Base-by-base conservation (phyloP, 2,888 invertebrate genomes). In the Taphrorychus bicolor region DNA sequence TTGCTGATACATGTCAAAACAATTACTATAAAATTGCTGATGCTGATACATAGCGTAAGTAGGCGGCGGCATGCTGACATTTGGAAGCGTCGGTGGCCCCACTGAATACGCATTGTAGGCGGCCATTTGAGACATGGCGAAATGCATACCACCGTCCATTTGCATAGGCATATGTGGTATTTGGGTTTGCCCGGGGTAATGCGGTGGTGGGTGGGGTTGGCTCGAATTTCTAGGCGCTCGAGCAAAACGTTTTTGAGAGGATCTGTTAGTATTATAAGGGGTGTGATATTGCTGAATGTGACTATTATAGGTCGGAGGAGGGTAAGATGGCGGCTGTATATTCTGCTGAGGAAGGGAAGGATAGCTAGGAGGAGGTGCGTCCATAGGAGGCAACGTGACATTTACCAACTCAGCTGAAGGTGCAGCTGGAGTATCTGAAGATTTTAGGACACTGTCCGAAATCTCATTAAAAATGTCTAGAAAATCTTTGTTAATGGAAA, bases 1-100 rank as follows among this genome's bases (percentile, higher is more conserved):
- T 41, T 59, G 73, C 21, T 53, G 70, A 72, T 76, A 80, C 74
- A 80, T 77, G 59, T 78, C 78, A 22, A 76, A 74, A 71, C 78
- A 82, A 77, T 74, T 74, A 41, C 76, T 76, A 70, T 74, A 75
- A 70, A 74, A 75, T 64, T 74, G 79, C 52, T 62, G 57, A n/a
- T n/a, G n/a, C 60, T 65, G 60, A 65, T 72, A 74, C 61, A 77
- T 71, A 3, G 52, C 59, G 58, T 71, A 70, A 48, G 71, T 70
- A 4, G 79, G 80, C 0, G 78, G 77, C 16, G 78, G 78, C 22
- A 78, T 70, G 51, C 71, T 73, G 71, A 78, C 71, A 57, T 77
- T 73, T 22, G 75, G 74, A 60, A 76, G 68, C 17, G 52, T 57
- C 22, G 73, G 72, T 32, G 73, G 71, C 69, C 73, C 73, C 57